Base-by-base conservation (phyloP, 2,797 vertebrate species). In the Gallinago solitaria region DNA sequence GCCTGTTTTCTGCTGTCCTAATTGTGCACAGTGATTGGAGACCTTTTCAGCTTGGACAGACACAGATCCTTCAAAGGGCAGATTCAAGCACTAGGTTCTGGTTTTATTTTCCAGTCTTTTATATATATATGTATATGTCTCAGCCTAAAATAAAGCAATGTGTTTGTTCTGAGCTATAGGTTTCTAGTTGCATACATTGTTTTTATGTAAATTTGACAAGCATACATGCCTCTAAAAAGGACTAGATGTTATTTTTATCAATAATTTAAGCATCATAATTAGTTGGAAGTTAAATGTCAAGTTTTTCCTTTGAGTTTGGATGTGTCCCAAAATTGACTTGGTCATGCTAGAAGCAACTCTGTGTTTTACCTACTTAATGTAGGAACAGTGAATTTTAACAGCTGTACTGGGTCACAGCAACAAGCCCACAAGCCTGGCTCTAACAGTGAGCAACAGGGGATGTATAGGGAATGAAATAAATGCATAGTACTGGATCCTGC, bases 281-380 rank as follows among this genome's bases (percentile, higher is more conserved):
- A 95, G 48, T 89, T 96, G 86, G 37, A 95, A 94, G 56, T 91
- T 93, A 95, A 97, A 83, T 95, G 74, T 96, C 91, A 96, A 82
- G 77, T 74, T 82, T 95, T 96, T 95, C 87, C 54, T 92, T 83
- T 82, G 39, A 14, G 23, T 73, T 86, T 61, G 82, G 56, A 90
- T 87, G 77, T 96, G 90, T 78, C 73, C 89, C 32, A 67, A 87
- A 88, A 87, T 92, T 51, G 47, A 64, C 5, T 70, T 56, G 32
- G 21, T 87, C 56, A 32, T 86, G 74, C 27, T 43, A 24, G 89
- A 79, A 83, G 27, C 50, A 88, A 23, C n/a, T 35, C 10, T 19
- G 45, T 28, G 11, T 17, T 83, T 47, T 27, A 47, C 64, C 32
- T 93, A 28, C 43, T 75, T 81, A 19, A 25, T 59, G 24, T 65